These are phyloP conservation scores for Lasiurus borealis DNA, from an alignment of 2,113 vertebrate species.

Conservation along the genomic window DNA sequence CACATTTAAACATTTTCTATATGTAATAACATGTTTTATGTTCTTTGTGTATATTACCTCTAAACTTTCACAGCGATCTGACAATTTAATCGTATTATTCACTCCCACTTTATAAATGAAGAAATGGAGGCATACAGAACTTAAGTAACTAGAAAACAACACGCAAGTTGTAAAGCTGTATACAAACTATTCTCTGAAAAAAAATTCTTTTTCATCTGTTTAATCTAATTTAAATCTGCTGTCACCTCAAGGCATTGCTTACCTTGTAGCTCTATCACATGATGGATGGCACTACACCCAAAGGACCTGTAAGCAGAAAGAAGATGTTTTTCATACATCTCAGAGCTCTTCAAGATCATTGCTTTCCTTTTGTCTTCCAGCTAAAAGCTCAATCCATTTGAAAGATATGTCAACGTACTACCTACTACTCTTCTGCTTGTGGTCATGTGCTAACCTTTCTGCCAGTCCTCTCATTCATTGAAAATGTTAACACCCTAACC, in stretches of 20 bases:
- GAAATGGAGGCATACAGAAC: neutral
- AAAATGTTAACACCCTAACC: neutral
- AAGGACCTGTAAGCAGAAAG: neutral
- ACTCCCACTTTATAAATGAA: neutral
- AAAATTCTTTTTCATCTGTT: neutral
- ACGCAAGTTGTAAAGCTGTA: neutral
- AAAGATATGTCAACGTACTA: neutral
- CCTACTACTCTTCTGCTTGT: neutral
- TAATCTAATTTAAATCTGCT: neutral
- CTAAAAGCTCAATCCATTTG: neutral
- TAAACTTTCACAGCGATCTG: neutral
- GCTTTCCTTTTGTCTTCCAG: neutral
- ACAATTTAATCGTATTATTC: neutral
- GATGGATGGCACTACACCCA: neutral
- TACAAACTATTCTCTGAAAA: neutral
- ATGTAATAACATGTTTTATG: neutral
- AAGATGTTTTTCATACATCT: neutral
- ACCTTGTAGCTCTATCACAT: neutral
- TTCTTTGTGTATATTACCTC: neutral
- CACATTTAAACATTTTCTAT: neutral
- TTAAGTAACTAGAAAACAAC: neutral
- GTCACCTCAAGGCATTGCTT: neutral
- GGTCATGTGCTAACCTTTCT: neutral
- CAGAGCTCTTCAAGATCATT: neutral
- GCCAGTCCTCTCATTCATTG: neutral